Evolutionary conservation across 2,888 invertebrate species (phyloP).

Genomic region (Helleia helle): DNA sequence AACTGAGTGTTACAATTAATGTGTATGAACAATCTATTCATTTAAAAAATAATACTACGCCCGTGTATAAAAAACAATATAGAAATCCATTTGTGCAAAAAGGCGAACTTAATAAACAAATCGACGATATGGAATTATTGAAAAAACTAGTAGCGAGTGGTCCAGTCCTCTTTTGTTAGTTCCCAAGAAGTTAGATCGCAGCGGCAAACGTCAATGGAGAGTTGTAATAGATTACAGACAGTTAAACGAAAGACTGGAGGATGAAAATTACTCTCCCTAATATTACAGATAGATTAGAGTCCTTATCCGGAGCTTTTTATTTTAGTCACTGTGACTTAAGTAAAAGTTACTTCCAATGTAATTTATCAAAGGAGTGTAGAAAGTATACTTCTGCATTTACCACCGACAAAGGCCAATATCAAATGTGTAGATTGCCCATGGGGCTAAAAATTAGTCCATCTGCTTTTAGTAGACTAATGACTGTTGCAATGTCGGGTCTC

Average conservation of each 20-base stretch:
- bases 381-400: conserved; percentile 14
- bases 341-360: conserved; percentile 7
- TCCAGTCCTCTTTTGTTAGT: not conserved
- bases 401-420: conserved; percentile 11
- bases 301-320: conserved; percentile 7
- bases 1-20: no score
- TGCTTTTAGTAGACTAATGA: conserved; percentile 12
- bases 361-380: conserved; percentile 7
- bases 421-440: conserved; percentile 13
- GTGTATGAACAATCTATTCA: not conserved
- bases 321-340: conserved; percentile 5
- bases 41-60: not conserved
- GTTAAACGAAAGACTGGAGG: not conserved
- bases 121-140: not conserved
- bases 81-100: not conserved
- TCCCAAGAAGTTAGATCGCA: not conserved
- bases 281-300: conserved; percentile 11
- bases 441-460: conserved; percentile 13
- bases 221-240: conserved; percentile 2
- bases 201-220: not conserved
- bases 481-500: conserved; percentile 13
- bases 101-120: not conserved
- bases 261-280: conserved; percentile 11
- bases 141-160: not conserved
- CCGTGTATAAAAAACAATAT: conserved; percentile 3